Conservation (phyloP, 35 echinoderm and acorn worm genomes). For the Stichopus chloronotus region DNA sequence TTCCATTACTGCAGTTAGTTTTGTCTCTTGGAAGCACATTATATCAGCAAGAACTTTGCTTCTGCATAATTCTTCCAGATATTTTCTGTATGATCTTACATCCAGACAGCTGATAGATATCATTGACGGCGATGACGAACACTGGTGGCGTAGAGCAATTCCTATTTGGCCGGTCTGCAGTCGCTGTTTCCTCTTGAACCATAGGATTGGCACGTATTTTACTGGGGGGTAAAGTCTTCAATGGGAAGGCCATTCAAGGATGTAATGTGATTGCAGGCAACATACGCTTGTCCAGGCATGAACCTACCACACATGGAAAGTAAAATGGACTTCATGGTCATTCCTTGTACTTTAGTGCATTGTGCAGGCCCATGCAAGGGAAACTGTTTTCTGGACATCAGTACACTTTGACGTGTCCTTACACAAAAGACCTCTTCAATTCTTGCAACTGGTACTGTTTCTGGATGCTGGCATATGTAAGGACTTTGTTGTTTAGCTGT, state of each 20-base stretch:
- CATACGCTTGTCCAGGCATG: slow-evolving; percentile 46
- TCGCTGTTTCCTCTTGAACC: neutral
- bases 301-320: slow-evolving; percentile 21
- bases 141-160: neutral
- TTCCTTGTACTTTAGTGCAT: slow-evolving; percentile 57
- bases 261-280: slow-evolving; percentile 5
- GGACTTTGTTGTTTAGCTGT: slow-evolving; percentile 5
- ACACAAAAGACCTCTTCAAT: slow-evolving; percentile 42
- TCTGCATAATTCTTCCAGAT: neutral
- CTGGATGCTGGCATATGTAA: neutral
- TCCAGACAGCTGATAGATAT: neutral
- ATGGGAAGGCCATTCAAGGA: slow-evolving; percentile 7
- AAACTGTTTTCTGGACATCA: slow-evolving; percentile 46
- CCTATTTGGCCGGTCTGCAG: neutral
- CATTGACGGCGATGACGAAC: neutral
- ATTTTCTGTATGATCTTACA: slow-evolving; percentile 23
- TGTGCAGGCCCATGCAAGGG: slow-evolving; percentile 50
- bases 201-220: neutral
- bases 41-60: neutral
- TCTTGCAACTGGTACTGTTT: slow-evolving; percentile 9
- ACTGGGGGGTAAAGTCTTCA: neutral
- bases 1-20: neutral
- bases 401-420: slow-evolving; percentile 11
- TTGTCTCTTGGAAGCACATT: slow-evolving; percentile 42
- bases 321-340: slow-evolving; percentile 43